phyloP scores from a whole-genome alignment of 2,888 invertebrate species.

The Eilema depressum region DNA sequence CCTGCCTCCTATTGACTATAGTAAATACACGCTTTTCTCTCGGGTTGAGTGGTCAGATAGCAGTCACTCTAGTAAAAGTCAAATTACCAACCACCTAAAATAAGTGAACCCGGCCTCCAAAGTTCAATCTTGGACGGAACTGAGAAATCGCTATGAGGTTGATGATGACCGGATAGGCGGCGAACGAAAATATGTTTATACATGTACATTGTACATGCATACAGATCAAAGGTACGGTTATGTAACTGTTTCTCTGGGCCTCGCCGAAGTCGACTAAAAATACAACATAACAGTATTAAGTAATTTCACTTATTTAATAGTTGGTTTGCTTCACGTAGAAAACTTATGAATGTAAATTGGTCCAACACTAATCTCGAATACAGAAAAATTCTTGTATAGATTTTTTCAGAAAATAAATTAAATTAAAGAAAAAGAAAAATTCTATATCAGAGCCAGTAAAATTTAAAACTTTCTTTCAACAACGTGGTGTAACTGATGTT shows the following conservation, averaged over 20 bases:
- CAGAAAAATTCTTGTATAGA: background rate
- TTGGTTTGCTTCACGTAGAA: background rate
- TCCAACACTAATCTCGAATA: background rate
- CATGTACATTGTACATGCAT: background rate
- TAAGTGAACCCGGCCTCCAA: too few relatives aligned
- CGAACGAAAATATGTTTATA: background rate
- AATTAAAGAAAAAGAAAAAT: background rate
- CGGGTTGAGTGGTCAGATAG: too few relatives aligned
- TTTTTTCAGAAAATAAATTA: too few relatives aligned
- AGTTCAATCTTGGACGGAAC: too few relatives aligned
- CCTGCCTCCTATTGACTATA: too few relatives aligned
- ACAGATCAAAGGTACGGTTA: conserved; percentile 2
- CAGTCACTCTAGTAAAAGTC: too few relatives aligned
- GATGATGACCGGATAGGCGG: too few relatives aligned
- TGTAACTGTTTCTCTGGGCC: background rate
- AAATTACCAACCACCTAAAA: too few relatives aligned
- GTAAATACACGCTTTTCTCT: too few relatives aligned
- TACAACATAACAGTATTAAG: background rate
- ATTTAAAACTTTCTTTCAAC: too few relatives aligned
- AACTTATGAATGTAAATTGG: background rate
- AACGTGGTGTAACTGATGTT: too few relatives aligned
- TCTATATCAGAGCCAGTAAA: background rate
- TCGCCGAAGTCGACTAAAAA: background rate
- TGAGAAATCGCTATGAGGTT: too few relatives aligned
- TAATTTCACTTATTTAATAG: conserved; percentile 4